phyloP scores from a whole-genome alignment of 2,888 invertebrate species.

The Eupithecia subfuscata region DNA sequence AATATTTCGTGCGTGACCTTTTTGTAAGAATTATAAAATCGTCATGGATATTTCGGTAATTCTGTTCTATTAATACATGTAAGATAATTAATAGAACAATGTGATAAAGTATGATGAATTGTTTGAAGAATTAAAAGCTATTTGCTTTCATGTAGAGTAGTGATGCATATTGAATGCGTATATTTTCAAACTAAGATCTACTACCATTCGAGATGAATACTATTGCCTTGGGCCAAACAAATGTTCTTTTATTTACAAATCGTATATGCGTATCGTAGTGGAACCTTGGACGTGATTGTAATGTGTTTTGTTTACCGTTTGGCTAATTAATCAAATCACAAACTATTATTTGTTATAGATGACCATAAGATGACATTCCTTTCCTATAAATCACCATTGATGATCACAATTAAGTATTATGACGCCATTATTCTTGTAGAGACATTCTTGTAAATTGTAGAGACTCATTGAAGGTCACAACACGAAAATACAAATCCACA shows the following conservation, averaged over 20 bases:
- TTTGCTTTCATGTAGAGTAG: not conserved
- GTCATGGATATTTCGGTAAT: not conserved
- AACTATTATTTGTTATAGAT: conserved; percentile 30
- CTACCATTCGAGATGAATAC: not conserved
- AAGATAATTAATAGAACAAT: not conserved
- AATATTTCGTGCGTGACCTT: not conserved
- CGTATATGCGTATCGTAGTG: conserved; percentile 48
- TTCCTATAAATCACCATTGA: not conserved
- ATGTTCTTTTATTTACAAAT: conserved; percentile 50
- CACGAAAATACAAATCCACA: not conserved
- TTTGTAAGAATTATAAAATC: not conserved
- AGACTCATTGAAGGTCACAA: not conserved
- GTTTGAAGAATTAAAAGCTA: no score
- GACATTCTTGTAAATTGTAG: not conserved
- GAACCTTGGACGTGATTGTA: conserved; percentile 56
- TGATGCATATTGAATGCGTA: not conserved
- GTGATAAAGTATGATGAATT: no score
- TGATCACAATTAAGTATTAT: not conserved
- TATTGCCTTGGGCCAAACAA: conserved; percentile 24
- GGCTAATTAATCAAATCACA: conserved; percentile 33
- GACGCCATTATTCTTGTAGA: not conserved
- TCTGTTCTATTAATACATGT: not conserved
- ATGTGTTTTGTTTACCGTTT: conserved; percentile 31
- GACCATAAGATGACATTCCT: conserved; percentile 16
- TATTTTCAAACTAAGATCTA: not conserved